phyloP scores from a whole-genome alignment of 2,113 vertebrate genomes.

The Eonycteris spelaea region DNA sequence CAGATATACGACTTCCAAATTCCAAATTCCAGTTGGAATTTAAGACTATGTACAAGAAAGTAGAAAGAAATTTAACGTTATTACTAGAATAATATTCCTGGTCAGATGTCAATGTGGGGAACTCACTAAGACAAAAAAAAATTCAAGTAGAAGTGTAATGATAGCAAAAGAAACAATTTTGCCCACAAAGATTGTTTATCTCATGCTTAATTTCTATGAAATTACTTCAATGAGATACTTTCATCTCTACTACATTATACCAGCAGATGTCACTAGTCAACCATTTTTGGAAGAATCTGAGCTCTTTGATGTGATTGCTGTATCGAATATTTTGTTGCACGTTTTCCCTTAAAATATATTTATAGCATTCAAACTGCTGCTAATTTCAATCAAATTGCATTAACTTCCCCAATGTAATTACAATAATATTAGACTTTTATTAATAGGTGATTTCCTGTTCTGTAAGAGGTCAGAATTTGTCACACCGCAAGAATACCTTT shows the following conservation, averaged over 20 bases:
- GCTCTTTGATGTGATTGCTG: not conserved
- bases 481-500: not conserved
- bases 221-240: not conserved
- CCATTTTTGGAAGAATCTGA: slow-evolving; percentile 29
- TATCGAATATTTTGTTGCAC: not conserved
- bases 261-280: slow-evolving; percentile 82
- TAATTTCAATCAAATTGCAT: not conserved
- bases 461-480: not conserved
- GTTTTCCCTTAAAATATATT: not conserved
- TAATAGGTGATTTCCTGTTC: not conserved
- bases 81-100: not conserved
- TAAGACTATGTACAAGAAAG: not conserved
- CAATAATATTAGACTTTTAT: not conserved
- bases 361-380: not conserved
- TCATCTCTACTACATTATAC: slow-evolving; percentile 59
- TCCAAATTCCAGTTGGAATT: too few relatives aligned
- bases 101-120: not conserved
- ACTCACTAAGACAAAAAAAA: not conserved
- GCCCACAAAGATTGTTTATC: not conserved
- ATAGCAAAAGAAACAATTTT: slow-evolving; percentile 7
- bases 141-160: not conserved
- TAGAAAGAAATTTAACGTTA: not conserved
- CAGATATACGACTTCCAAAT: too few relatives aligned
- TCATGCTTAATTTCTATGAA: not conserved
- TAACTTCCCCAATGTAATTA: not conserved